Base-by-base conservation (phyloP, 2,113 vertebrate species). In the Zosterops lateralis region DNA sequence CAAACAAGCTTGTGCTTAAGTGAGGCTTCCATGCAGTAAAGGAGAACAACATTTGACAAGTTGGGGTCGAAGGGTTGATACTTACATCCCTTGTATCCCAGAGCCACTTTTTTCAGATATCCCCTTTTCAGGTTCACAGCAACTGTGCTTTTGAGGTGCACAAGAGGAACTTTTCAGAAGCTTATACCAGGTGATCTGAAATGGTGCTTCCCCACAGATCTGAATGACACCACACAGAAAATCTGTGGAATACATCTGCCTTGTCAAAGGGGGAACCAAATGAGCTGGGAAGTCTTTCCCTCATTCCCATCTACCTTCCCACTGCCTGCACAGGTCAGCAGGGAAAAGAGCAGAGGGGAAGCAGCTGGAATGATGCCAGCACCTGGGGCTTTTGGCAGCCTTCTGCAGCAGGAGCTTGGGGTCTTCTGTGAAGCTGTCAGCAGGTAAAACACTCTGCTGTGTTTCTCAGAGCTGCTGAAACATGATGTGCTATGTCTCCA, bases 1-100 rank as follows among this genome's bases (percentile, higher is more conserved):
- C 95, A 95, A 95, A 95, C 82, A 95, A 95, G 48, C 28, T 76
- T 57, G 36, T 58, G 77, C 65, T 81, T 68, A 72, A 93, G 56
- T 44, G n/a, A 19, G 57, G 75, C 56, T 96, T 86, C 87, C 7
- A 16, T 29, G 11, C 38, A 90, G 45, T 54, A 70, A 88, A 50
- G 64, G 71, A 91, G 68, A 96, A 61, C 15, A 81, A 34, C 38
- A 7, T 88, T 77, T 90, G 85, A 81, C 25, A 51, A 74, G 50
- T 9, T 57, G 72, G 51, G 64, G 38, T 58, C 0, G 0, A 29
- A 21, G 48, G 10, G 4, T 10, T 88, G 87, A 38, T 67, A 48
- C 24, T 84, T 42, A 53, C 0, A 9, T 74, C 72, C 20, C 72
- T 64, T 34, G 24, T 42, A 80, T 21, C 31, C 40, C 53, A 92